Conservation (phyloP, 35 echinoderm and acorn worm genomes). For the Ophioderma brevispina region DNA sequence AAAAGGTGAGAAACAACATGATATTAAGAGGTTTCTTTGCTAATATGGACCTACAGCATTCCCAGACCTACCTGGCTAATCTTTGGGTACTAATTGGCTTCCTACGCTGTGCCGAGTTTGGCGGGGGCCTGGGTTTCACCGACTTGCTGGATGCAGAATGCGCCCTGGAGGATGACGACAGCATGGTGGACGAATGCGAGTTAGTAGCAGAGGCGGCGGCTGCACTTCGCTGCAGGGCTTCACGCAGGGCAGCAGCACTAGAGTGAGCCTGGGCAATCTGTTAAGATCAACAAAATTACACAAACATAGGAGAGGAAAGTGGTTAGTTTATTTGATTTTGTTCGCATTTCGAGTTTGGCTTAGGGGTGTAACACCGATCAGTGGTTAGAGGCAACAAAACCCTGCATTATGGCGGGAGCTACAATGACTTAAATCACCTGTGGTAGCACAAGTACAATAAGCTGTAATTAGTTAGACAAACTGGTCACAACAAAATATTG, state of each 20-base stretch:
- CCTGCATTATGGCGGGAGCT: too few relatives aligned
- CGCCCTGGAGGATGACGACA: conserved; percentile 20
- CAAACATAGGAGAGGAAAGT: background rate
- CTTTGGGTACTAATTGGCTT: conserved; percentile 77
- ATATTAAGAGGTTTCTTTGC: too few relatives aligned
- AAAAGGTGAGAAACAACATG: too few relatives aligned
- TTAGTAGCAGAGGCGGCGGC: background rate
- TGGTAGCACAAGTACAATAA: too few relatives aligned
- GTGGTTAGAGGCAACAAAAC: too few relatives aligned
- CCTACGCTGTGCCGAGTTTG: conserved; percentile 48
- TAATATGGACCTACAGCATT: too few relatives aligned
- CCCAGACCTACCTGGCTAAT: conserved; percentile 62
- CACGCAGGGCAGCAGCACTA: conserved; percentile 53
- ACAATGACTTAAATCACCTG: too few relatives aligned
- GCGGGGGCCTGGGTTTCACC: conserved; percentile 47
- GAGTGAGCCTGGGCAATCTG: conserved; percentile 86
- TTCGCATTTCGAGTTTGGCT: too few relatives aligned
- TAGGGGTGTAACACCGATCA: too few relatives aligned
- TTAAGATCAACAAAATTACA: background rate
- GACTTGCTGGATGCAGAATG: conserved; percentile 13
- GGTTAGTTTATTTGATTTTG: background rate
- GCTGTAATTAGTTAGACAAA: too few relatives aligned
- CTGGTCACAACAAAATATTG: too few relatives aligned
- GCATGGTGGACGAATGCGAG: background rate
- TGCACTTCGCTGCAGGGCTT: conserved; percentile 59